Conservation (phyloP, 2,113 vertebrate genomes). For the Mus spicilegus region DNA sequence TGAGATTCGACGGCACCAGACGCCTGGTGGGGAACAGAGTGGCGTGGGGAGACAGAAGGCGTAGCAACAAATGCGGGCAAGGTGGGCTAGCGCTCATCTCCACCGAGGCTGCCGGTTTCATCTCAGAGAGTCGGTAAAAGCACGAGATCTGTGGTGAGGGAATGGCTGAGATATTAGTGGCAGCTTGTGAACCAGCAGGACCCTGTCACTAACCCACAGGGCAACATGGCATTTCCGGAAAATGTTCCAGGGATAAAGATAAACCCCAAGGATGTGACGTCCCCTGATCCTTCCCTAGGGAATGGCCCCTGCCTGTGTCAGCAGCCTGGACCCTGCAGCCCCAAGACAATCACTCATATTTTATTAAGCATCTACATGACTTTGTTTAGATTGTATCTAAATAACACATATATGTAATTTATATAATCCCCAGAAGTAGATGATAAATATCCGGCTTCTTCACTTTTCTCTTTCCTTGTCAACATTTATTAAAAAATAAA, state of each 20-base stretch:
- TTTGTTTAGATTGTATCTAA: neutral
- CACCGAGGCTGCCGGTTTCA: constrained; percentile 35
- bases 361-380: constrained; percentile 22
- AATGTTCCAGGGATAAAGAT: constrained; percentile 37
- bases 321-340: neutral
- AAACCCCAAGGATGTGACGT: neutral
- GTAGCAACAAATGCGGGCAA: neutral
- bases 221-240: constrained; percentile 61
- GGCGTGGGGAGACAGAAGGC: constrained; percentile 1
- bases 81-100: constrained; percentile 2
- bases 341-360: neutral
- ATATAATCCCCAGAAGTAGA: neutral
- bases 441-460: neutral
- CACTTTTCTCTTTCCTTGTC: neutral
- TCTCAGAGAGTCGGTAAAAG: neutral
- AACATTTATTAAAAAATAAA: constrained; percentile 1
- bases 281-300: neutral
- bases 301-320: neutral
- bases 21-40: constrained; percentile 51
- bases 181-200: constrained; percentile 72
- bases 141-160: neutral
- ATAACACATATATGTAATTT: neutral
- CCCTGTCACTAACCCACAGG: constrained; percentile 49
- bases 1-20: neutral
- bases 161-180: neutral